Percentiles rank a stretch among this genome's conserved stretches.
Conservation (phyloP, 2,888 invertebrate genomes). For the Cacoxenus indagator region DNA sequence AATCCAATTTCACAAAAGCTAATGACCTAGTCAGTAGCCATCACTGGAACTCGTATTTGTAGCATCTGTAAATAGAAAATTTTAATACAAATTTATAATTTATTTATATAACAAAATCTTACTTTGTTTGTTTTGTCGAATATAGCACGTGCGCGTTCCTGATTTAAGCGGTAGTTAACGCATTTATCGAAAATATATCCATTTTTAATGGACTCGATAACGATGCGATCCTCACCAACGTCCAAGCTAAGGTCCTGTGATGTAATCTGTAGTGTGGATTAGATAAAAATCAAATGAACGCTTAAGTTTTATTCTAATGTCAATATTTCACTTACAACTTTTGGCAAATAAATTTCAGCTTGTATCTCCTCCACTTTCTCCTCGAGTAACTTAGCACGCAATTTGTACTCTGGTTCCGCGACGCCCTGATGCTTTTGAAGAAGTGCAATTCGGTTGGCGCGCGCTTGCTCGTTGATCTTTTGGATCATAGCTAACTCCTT, state of each 20-base stretch:
- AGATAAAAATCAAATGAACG: background rate
- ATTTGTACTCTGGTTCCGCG: slow-evolving; percentile 73
- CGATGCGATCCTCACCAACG: slow-evolving; percentile 82
- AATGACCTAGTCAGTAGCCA: background rate
- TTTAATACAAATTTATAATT: background rate
- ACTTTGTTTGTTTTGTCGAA: slow-evolving; percentile 74
- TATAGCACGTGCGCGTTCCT: slow-evolving; percentile 72
- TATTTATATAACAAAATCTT: slow-evolving; percentile 25
- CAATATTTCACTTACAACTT: slow-evolving; percentile 60
- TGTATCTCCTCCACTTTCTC: slow-evolving; percentile 61
- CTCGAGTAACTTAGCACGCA: slow-evolving; percentile 74
- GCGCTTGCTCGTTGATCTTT: slow-evolving; percentile 51
- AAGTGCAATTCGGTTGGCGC: too few relatives aligned
- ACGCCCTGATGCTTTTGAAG: too few relatives aligned
- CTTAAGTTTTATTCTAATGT: background rate
- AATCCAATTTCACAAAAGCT: too few relatives aligned
- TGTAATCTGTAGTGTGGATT: slow-evolving; percentile 71
- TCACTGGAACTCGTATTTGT: slow-evolving; percentile 64
- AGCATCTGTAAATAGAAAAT: slow-evolving; percentile 62
- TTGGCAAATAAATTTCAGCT: slow-evolving; percentile 69
- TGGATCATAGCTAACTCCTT: slow-evolving; percentile 47
- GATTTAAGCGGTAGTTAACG: slow-evolving; percentile 77
- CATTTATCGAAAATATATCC: slow-evolving; percentile 79
- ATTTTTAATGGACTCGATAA: slow-evolving; percentile 76
- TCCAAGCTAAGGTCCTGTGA: slow-evolving; percentile 77